Base-by-base conservation (phyloP, 2,797 vertebrate species). In the Sitta carolinensis region DNA sequence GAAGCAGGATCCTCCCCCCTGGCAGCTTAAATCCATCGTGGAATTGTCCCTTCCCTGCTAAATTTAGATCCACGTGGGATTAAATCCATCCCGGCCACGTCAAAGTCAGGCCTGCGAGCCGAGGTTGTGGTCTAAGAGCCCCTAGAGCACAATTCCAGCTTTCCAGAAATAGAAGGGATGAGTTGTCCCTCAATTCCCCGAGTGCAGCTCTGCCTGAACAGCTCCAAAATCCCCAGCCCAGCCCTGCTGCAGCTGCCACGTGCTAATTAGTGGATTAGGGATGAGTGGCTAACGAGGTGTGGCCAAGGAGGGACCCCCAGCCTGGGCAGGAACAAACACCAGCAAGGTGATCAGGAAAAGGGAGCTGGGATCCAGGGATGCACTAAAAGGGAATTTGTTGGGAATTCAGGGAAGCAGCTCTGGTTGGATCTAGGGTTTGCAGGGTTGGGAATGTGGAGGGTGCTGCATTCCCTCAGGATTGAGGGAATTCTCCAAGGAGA, bases 371-470 rank as follows among this genome's bases (percentile, higher is more conserved):
- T 2, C 13, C 29, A 13, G 55, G 55, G 40, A 19, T 8, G 17
- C 0, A 4, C 0, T 2, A 5, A 40, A 8, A 17, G 5, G 52
- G 27, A 25, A 23, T 45, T 62, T 18, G 5, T 11, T 23, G 23
- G 74, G 61, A 64, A 48, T 1, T 2, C 2, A 10, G 0, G 27
- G 52, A 52, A 59, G 9, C 8, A 57, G 64, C 13, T 29, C 12
- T 15, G n/a, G 20, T 1, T 5, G 30, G 54, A 25, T 1, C 22
- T 0, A 0, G 2, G 0, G 50, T 5, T 38, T 11, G 9, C 2
- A 30, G 23, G 45, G n/a, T 3, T n/a, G 84, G 40, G 34, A 27
- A 11, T 4, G 29, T 2, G 69, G 42, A 21, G 61, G 1, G 20
- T 10, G 25, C 55, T 6, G 7, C 19, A 0, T 4, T n/a, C 23